Conservation (phyloP, 1,140 invertebrate species). For the honey bee (Apis mellifera) region DNA sequence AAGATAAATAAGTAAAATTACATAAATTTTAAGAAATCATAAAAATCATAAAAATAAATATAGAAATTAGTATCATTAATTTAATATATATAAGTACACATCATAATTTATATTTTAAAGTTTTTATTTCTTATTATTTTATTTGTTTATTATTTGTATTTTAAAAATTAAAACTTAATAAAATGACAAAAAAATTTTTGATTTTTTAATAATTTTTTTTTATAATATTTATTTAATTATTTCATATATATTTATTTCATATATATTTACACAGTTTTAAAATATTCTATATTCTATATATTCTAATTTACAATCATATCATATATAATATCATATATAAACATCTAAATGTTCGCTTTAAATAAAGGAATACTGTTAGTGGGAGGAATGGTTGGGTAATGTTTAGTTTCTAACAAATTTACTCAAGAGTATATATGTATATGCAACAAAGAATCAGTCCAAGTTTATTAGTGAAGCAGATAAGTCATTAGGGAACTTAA, state of each 20-base stretch:
- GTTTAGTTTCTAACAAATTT: slow-evolving; percentile 70
- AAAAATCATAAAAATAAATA: neutral
- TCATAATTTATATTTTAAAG: slow-evolving; percentile 6
- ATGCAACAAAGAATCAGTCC: slow-evolving; percentile 70
- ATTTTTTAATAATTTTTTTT: neutral
- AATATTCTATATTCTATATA: slow-evolving; percentile 59
- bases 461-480: slow-evolving; percentile 65
- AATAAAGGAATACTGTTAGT: slow-evolving; percentile 59
- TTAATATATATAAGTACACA: neutral
- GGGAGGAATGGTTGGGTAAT: slow-evolving; percentile 71
- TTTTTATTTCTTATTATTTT: slow-evolving; percentile 1
- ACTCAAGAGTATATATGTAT: slow-evolving; percentile 47
- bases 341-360: slow-evolving; percentile 51
- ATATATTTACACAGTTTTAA: neutral
- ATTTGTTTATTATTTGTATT: too few species aligned
- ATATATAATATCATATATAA: slow-evolving; percentile 53
- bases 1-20: too few species aligned
- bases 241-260: neutral
- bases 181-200: neutral
- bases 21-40: too few species aligned
- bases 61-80: neutral
- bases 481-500: slow-evolving; percentile 69
- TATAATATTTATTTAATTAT: neutral
- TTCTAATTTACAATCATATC: slow-evolving; percentile 55
- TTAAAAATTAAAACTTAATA: neutral